Base-by-base conservation (phyloP, 2,113 vertebrate species). In the Cardinalis cardinalis region DNA sequence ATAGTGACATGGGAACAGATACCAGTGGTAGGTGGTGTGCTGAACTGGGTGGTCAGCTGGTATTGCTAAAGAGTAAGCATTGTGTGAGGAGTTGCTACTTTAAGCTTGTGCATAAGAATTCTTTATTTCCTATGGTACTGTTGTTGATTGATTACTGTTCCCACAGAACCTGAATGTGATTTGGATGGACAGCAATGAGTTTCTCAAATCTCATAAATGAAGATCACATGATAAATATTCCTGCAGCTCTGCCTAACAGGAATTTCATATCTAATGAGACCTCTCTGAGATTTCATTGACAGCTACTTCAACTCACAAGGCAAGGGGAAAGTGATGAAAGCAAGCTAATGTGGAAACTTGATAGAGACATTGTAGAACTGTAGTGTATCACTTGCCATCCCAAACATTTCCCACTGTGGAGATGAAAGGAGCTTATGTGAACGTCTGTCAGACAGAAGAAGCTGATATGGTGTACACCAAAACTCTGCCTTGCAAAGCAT, bases 291-390 rank as follows among this genome's bases (percentile, higher is more conserved):
- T 81, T 92, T 95, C 71, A 31, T 69, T 90, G 86, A 43, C 73
- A 95, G 73, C 10, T 60, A 61, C 69, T 88, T 86, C 91, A 81
- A 71, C 58, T 90, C 38, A 61, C 79, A 92, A 94, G 92, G 56
- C 56, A 86, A 71, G n/a, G 38, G 38, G 43, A 87, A 95, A 89
- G 49, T 87, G 69, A 76, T 86, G 61, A 95, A 87, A 91, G 58
- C 61, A 93, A 49, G 61, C 18, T 90, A 81, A 86, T 58, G 44
- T 68, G 76, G 79, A 64, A 90, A 94, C 41, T 38, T 90, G 53
- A 71, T 71, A 91, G 80, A 86, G 76, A 81, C 26, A 38, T 87
- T 90, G 85, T 87, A 75, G 56, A 91, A 59, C 23, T 3, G 1
- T 38, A 75, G 58, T 3, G 2, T 53, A 71, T 90, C 58, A 64